Evolutionary conservation across 2,888 invertebrate genomes (phyloP).

Genomic region (Pandemis heparana): DNA sequence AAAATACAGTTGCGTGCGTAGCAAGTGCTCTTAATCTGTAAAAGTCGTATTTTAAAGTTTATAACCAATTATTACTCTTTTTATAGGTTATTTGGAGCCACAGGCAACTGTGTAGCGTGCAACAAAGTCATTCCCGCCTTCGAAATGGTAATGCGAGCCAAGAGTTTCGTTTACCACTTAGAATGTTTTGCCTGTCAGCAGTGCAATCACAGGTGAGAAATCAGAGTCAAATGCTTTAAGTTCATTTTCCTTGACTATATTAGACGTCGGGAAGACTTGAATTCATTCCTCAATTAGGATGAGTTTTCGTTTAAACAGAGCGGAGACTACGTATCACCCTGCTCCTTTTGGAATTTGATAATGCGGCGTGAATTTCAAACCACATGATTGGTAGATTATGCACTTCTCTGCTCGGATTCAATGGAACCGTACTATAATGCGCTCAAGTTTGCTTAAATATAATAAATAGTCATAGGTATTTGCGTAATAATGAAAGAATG

Average conservation of each 20-base stretch:
- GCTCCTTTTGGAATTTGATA: no score
- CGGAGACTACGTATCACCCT: no score
- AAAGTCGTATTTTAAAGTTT: slow-evolving; percentile 61
- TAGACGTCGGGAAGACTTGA: not conserved
- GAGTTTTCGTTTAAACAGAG: no score
- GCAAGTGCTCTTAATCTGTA: slow-evolving; percentile 62
- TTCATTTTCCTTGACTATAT: not conserved
- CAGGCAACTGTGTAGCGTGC: slow-evolving; percentile 96
- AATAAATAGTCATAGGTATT: not conserved
- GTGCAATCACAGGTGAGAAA: slow-evolving; percentile 94
- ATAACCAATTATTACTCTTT: slow-evolving; percentile 53
- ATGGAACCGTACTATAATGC: not conserved
- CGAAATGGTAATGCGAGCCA: slow-evolving; percentile 98
- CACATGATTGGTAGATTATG: no score
- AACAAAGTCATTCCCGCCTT: slow-evolving; percentile 97
- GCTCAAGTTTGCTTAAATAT: not conserved
- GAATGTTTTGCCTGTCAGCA: slow-evolving; percentile 98
- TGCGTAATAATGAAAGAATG: not conserved
- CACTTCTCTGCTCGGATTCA: no score
- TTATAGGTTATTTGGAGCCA: slow-evolving; percentile 94
- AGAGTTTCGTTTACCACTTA: slow-evolving; percentile 96
- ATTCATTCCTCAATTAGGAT: not conserved
- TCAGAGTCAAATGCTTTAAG: not conserved
- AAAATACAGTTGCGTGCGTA: slow-evolving; percentile 50
- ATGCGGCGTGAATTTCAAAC: no score